Percentiles rank a stretch among this genome's conserved stretches.
Evolutionary conservation across 2,888 invertebrate species (phyloP).

Genomic region (Chloroclysta siterata): DNA sequence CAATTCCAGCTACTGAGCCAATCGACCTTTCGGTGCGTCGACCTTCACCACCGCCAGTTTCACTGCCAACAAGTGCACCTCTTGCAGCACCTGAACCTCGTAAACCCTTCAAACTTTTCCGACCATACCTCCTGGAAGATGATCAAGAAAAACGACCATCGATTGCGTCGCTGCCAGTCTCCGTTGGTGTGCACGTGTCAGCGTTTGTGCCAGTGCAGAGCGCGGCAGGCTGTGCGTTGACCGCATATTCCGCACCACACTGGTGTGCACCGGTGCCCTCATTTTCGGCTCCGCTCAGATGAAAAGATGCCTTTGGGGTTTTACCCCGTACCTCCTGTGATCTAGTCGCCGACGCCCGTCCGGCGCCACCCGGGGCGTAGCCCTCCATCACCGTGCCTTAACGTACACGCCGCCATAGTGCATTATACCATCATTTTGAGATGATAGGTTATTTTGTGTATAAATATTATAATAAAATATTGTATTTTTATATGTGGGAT

Average conservation of each 20-base stretch:
- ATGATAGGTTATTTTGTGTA: constrained; percentile 82
- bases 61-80: constrained; percentile 56
- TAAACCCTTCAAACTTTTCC: constrained; percentile 90
- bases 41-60: constrained; percentile 67
- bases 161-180: constrained; percentile 69
- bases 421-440: constrained; percentile 76
- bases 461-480: constrained; percentile 67
- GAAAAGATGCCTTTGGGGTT: constrained; percentile 72
- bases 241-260: constrained; percentile 78
- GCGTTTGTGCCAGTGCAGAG: constrained; percentile 80
- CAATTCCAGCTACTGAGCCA: constrained; percentile 63
- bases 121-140: constrained; percentile 90
- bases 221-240: constrained; percentile 70
- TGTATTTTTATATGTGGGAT: constrained; percentile 84
- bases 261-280: constrained; percentile 89
- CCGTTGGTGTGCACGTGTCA: constrained; percentile 70
- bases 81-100: constrained; percentile 66
- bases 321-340: constrained; percentile 75
- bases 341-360: constrained; percentile 82
- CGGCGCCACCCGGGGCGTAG: constrained; percentile 83
- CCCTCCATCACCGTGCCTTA: constrained; percentile 81
- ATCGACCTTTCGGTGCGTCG: constrained; percentile 72
- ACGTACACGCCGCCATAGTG: constrained; percentile 81
- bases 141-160: constrained; percentile 77
- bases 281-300: constrained; percentile 79